phyloP scores from a whole-genome alignment of 1,140 invertebrate species.

The Goniozus legneri region DNA sequence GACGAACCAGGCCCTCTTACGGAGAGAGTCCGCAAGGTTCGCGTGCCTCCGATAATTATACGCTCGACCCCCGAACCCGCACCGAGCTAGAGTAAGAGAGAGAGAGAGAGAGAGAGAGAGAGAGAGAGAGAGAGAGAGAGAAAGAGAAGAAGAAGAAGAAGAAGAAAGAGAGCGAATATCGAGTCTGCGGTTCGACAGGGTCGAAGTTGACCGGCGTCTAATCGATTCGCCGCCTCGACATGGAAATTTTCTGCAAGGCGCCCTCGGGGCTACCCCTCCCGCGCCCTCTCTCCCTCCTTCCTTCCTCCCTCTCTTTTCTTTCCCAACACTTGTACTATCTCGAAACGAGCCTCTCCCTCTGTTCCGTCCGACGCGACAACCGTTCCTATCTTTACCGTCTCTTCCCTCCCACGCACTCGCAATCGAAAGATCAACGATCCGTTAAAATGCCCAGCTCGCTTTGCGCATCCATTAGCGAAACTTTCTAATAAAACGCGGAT shows the following conservation, averaged over 20 bases:
- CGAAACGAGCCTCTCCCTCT: no score
- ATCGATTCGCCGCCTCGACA: constrained; percentile 48
- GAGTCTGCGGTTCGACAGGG: constrained; percentile 47
- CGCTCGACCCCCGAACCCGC: constrained; percentile 35
- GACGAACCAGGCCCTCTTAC: constrained; percentile 23
- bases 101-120: constrained; percentile 1
- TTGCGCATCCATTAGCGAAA: no score
- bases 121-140: neutral
- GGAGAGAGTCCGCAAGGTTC: constrained; percentile 38
- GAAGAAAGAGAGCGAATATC: constrained; percentile 25
- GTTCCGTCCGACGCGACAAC: no score
- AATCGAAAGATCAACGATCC: no score
- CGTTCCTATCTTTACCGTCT: no score
- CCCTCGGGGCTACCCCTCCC: constrained; percentile 28
- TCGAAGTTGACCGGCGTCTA: constrained; percentile 50
- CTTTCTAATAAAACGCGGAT: no score
- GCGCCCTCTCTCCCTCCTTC: neutral
- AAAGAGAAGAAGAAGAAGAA: neutral
- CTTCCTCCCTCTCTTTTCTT: no score
- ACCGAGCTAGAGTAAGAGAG: constrained; percentile 10
- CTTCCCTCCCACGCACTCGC: no score
- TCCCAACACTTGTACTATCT: no score
- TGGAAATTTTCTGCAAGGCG: constrained; percentile 43
- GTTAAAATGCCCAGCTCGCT: no score
- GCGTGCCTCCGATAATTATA: constrained; percentile 51